Percentiles rank a stretch among this genome's conserved stretches.
These are phyloP conservation scores for Lasius platythorax DNA, from an alignment of 2,888 invertebrate species.

Conservation along the genomic window DNA sequence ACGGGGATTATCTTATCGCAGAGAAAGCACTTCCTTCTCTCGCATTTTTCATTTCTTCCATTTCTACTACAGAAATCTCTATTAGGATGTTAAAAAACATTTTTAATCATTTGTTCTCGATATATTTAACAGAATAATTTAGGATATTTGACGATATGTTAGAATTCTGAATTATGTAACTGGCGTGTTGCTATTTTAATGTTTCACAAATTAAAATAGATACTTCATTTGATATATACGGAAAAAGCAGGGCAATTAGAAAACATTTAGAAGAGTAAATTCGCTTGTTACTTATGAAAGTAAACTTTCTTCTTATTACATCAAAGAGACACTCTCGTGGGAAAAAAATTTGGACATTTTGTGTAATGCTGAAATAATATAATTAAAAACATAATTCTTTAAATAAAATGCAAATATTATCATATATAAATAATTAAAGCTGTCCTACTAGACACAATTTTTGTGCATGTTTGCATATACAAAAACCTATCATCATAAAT, in stretches of 20 bases:
- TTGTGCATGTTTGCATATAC: no score
- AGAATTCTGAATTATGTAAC: no score
- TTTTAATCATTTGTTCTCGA: neutral
- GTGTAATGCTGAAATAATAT: no score
- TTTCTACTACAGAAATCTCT: neutral
- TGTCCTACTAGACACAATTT: no score
- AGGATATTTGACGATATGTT: no score
- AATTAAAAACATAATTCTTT: no score
- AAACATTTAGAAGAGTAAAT: neutral
- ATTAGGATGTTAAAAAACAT: neutral
- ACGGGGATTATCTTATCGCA: constrained; percentile 32
- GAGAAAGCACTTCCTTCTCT: neutral
- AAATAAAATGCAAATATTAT: no score
- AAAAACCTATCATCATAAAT: no score
- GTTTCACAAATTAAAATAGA: neutral
- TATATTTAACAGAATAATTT: neutral
- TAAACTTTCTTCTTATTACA: no score
- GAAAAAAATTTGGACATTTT: no score
- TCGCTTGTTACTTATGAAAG: neutral
- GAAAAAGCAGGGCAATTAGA: neutral
- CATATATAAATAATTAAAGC: no score
- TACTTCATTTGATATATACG: neutral
- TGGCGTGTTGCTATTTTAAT: neutral
- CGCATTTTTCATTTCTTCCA: constrained; percentile 15
- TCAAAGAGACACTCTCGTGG: no score